Base-by-base conservation (phyloP, 2,113 vertebrate species). In the Rutilus rutilus region DNA sequence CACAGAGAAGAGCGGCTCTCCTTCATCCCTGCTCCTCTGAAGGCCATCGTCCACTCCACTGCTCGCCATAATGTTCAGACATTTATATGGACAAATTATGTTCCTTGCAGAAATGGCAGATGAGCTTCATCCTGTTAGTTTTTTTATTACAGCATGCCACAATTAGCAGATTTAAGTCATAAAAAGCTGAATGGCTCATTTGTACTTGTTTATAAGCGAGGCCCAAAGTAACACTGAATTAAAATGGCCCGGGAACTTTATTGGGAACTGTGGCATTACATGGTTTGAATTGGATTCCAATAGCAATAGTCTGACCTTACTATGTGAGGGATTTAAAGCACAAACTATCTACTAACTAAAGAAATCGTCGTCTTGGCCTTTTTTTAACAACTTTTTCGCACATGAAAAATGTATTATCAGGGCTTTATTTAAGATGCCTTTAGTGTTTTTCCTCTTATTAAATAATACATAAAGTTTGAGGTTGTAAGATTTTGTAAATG, bases 1-100 rank as follows among this genome's bases (percentile, higher is more conserved):
- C 88, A 92, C 91, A 92, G 92, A 92, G 89, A 90, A 42, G 86
- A 67, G 59, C 52, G 4, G 15, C 59, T 74, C 77, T 19, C 23
- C 85, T 86, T 39, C 84, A 57, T 81, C 87, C 79, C 88, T 85
- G 87, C 65, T 83, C 87, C 86, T 88, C 87, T 79, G 23, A 71
- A 69, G 52, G 36, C 25, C 59, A 12, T 50, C 3, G 19, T 85
- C 57, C 78, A 80, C 36, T 45, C 36, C 3, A 4, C 36, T 27
- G 59, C n/a, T 47, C 59, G 5, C 25, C 12, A 23, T 60, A 42
- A 12, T 57, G 50, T 30, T 78, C 33, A 21, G 54, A 42, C 25
- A 54, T 57, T 57, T 57, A 54, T 57, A 21, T 57, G 19, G 19
- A 57, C 7, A 57, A 57, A 23, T 57, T 57, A 78, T 78, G 17